Evolutionary conservation across 1,140 invertebrate genomes (phyloP).

Genomic region (Teleogryllus occipitalis): DNA sequence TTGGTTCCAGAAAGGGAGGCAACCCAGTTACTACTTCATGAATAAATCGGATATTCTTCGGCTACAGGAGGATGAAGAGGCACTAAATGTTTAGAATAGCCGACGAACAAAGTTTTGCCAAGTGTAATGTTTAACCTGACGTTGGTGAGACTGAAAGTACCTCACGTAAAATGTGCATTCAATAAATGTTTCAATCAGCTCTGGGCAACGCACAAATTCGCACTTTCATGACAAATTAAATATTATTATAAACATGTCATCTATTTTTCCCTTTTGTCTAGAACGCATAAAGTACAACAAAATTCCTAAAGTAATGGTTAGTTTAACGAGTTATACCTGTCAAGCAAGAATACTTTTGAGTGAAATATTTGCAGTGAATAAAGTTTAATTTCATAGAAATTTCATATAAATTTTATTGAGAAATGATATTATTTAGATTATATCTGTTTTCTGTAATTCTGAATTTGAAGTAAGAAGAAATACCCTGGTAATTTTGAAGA

Average conservation of each 20-base stretch:
- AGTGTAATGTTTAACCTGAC: neutral
- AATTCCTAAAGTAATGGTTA: neutral
- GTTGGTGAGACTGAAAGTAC: neutral
- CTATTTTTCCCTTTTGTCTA: neutral
- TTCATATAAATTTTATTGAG: too few relatives aligned
- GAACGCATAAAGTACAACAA: neutral
- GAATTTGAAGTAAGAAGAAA: too few relatives aligned
- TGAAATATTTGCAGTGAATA: neutral
- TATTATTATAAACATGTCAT: neutral
- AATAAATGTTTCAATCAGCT: neutral
- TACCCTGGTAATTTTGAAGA: too few relatives aligned
- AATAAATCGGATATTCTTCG: conserved; percentile 77
- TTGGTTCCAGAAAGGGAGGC: conserved; percentile 58
- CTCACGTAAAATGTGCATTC: neutral
- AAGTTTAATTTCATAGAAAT: neutral
- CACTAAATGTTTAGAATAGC: conserved; percentile 24
- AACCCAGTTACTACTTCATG: conserved; percentile 87
- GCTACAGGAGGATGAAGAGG: conserved; percentile 73
- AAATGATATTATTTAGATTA: too few relatives aligned
- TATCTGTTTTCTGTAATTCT: too few relatives aligned
- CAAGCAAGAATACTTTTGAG: neutral
- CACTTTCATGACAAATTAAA: neutral
- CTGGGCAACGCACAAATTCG: neutral
- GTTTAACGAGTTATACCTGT: neutral
- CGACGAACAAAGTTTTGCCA: too few relatives aligned